phyloP scores from a whole-genome alignment of 2,797 vertebrate genomes.

The Melanogrammus aeglefinus region DNA sequence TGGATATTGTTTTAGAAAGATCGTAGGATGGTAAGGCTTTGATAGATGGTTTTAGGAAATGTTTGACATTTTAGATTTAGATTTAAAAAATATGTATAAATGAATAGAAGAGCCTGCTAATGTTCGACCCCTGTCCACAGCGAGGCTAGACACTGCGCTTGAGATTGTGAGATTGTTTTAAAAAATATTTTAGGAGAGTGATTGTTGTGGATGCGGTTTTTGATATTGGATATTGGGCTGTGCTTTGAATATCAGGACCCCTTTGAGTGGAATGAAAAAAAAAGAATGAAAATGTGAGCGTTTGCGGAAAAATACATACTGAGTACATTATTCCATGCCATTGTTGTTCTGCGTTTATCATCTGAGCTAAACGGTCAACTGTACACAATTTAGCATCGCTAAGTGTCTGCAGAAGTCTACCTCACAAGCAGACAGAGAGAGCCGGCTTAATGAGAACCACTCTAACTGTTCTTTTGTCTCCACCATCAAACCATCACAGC shows the following conservation, averaged over 20 bases:
- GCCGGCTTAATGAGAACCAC: conserved; percentile 6
- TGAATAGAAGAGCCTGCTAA: no score
- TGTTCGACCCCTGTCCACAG: no score
- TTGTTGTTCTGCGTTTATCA: neutral
- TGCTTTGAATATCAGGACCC: neutral
- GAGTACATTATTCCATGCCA: neutral
- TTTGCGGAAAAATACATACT: neutral
- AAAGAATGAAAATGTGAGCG: neutral
- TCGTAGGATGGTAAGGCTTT: no score
- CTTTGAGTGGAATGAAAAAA: neutral
- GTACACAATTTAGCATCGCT: neutral
- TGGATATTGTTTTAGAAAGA: no score
- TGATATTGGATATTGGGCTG: no score
- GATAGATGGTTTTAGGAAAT: no score
- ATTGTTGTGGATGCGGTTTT: no score
- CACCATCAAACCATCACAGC: conserved; percentile 27
- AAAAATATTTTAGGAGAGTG: no score
- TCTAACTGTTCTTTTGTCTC: conserved; percentile 24
- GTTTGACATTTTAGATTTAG: no score
- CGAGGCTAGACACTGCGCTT: no score
- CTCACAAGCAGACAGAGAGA: conserved; percentile 17
- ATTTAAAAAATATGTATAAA: no score
- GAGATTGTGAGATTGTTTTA: no score
- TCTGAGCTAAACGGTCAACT: neutral
- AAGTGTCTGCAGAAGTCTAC: neutral